Base-by-base conservation (phyloP, 2,888 invertebrate species). In the Pollenia griseotomentosa region DNA sequence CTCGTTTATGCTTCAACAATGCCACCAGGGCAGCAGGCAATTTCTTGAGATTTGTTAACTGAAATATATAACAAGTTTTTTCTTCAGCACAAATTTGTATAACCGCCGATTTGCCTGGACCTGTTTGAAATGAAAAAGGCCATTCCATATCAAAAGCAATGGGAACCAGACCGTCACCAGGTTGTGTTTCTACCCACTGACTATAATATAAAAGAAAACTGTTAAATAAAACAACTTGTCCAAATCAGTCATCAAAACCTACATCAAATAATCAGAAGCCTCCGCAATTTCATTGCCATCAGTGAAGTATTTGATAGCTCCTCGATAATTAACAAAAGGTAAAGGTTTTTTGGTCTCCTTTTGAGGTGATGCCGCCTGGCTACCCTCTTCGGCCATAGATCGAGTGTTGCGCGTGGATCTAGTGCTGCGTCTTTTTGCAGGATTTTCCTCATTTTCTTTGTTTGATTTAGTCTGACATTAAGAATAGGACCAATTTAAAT, bases 121-220 rank as follows among this genome's bases (percentile, higher is more conserved):
- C 95, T 0, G 94, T 95, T 92, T 94, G 93, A 89, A 94, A 95
- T 80, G 92, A 94, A 89, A 95, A 95, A 7, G 95, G 95, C 96
- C 96, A 96, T 91, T 96, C 96, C 92, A 95, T 93, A 90, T 96
- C 96, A 90, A 96, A 96, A 6, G 96, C 95, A 86, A 96, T 91
- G 6, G 95, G 94, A 53, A 95, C 92, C 23, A 93, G 88, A 5
- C 93, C 92, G 14, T 77, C 80, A 6, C 90, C 88, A 3, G 73
- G 85, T 82, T 93, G 91, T 42, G 90, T 90, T 3, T 92, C 90
- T 1, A 93, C 92, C 92, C 92, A 93, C 89, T 91, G 90, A 86
- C 93, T 93, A 42, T 6, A 66, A 74, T 12, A 68, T 57, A 44
- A n/a, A 23, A 42, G 55, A 48, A 12, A 71, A 19, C 2, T 55